Percentiles rank a stretch among this genome's conserved stretches.
Evolutionary conservation across 2,113 vertebrate species (phyloP).

Genomic region (Pseudopipra pipra): DNA sequence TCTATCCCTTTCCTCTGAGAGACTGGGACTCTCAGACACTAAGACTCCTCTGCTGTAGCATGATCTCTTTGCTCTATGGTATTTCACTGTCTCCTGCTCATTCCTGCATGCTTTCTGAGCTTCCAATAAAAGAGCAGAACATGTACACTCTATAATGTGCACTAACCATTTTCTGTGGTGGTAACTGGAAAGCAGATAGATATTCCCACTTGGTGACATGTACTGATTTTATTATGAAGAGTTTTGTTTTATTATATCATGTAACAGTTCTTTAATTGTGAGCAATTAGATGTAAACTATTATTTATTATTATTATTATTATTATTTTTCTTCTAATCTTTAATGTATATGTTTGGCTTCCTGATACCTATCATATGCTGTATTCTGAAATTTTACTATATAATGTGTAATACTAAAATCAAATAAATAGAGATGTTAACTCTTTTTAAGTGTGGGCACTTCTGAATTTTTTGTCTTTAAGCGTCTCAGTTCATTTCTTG

Average conservation of each 20-base stretch:
- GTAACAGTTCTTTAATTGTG: background rate
- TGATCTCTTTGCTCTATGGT: background rate
- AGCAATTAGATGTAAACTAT: background rate
- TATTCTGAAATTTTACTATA: background rate
- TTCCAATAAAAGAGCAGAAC: background rate
- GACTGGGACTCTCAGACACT: background rate
- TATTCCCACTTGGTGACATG: background rate
- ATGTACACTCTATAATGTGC: fast-evolving
- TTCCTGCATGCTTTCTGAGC: background rate
- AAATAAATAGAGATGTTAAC: background rate
- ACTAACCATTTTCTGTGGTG: background rate
- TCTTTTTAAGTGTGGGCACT: background rate
- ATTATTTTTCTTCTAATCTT: background rate
- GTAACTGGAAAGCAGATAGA: background rate
- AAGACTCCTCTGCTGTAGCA: background rate
- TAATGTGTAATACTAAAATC: background rate
- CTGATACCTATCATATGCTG: background rate
- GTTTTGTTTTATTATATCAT: background rate
- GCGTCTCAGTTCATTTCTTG: background rate
- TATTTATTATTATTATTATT: background rate
- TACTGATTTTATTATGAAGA: background rate
- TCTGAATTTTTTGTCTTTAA: background rate
- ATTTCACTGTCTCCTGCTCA: background rate
- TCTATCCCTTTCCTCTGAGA: background rate
- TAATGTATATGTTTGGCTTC: background rate